Evolutionary conservation across 2,888 invertebrate species (phyloP).

Genomic region (Phania funesta): DNA sequence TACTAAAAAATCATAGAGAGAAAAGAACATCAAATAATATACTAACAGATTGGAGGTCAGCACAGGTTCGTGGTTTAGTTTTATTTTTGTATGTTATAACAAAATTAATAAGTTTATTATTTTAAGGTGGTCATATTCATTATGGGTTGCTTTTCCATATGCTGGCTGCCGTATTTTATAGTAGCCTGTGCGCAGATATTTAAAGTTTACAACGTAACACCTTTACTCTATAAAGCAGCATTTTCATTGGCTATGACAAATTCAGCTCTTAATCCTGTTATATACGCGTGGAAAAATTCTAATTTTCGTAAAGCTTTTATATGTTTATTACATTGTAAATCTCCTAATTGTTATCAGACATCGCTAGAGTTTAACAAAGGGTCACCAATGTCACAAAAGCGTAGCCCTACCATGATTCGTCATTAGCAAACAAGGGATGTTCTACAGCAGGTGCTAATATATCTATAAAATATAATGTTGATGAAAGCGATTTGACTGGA

Average conservation of each 20-base stretch:
- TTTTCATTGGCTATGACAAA: conserved; percentile 89
- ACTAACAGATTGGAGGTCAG: conserved; percentile 86
- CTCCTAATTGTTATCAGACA: conserved; percentile 81
- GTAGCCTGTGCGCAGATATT: conserved; percentile 85
- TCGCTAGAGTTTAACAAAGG: conserved; percentile 11
- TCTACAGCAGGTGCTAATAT: conserved; percentile 43
- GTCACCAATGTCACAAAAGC: conserved; percentile 23
- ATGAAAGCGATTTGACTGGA: not conserved
- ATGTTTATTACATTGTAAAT: conserved; percentile 85
- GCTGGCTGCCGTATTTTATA: conserved; percentile 90
- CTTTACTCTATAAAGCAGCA: conserved; percentile 84
- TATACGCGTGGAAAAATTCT: conserved; percentile 92
- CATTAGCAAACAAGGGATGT: conserved; percentile 17
- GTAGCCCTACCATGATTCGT: not conserved
- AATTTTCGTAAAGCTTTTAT: conserved; percentile 88
- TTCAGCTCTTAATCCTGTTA: conserved; percentile 90
- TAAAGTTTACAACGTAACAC: conserved; percentile 81
- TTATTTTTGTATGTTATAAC: not conserved
- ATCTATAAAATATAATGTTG: conserved; percentile 20
- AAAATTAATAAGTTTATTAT: not conserved
- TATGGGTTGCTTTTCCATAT: conserved; percentile 89
- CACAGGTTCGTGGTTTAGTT: conserved; percentile 82
- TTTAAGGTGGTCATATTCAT: conserved; percentile 88
- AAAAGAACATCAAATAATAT: conserved; percentile 41
- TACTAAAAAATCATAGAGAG: conserved; percentile 83